Evolutionary conservation across 2,797 vertebrate genomes (phyloP).

Genomic region (Sebastes umbrosus): DNA sequence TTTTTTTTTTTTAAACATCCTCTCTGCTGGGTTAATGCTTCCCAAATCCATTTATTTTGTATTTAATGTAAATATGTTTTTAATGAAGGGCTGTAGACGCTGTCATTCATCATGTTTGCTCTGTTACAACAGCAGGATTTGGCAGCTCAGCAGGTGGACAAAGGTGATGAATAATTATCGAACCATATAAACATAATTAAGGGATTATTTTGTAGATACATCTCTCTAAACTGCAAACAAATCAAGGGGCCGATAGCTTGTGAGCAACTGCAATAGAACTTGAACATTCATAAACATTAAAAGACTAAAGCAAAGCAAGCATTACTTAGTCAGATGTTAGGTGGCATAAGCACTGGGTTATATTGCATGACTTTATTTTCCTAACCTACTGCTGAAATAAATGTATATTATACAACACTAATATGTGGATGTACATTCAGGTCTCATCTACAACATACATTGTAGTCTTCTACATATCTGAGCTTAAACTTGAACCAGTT

Average conservation of each 20-base stretch:
- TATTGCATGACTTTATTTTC: not conserved
- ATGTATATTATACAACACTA: conserved; percentile 22
- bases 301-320: conserved; percentile 20
- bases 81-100: too few relatives aligned
- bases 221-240: not conserved
- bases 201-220: not conserved
- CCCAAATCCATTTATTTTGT: not conserved
- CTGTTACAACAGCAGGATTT: not conserved
- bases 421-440: conserved; percentile 28
- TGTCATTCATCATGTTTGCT: not conserved
- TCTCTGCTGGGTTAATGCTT: not conserved
- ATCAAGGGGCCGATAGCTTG: not conserved
- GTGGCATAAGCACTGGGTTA: conserved; percentile 9
- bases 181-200: not conserved
- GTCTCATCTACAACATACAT: conserved; percentile 23
- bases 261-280: not conserved
- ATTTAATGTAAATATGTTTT: not conserved
- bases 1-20: not conserved
- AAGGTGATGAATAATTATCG: not conserved
- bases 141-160: not conserved
- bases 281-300: not conserved
- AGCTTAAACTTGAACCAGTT: conserved; percentile 11
- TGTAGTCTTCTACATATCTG: conserved; percentile 8
- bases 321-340: conserved; percentile 1
- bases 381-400: conserved; percentile 7